Percentiles rank a stretch among this genome's conserved stretches.
These are phyloP conservation scores for Eurosta solidaginis DNA, from an alignment of 1,140 invertebrate species.

Conservation along the genomic window DNA sequence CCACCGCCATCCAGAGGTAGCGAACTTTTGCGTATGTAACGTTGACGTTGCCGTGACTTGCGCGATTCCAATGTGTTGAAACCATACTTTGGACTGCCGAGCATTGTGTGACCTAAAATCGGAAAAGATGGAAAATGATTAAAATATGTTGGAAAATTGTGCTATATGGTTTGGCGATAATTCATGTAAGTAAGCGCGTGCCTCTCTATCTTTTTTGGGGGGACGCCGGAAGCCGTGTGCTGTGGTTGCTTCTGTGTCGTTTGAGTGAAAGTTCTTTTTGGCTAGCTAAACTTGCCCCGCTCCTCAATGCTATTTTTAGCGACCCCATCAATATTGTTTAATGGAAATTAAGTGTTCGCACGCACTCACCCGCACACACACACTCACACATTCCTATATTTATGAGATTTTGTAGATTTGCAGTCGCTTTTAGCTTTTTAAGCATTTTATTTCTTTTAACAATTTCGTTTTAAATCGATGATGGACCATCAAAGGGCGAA, in stretches of 20 bases:
- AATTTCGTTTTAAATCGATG: background rate
- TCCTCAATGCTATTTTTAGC: background rate
- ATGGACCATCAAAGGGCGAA: background rate
- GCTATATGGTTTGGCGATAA: background rate
- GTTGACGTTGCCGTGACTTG: constrained; percentile 55
- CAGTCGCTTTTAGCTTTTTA: constrained; percentile 12
- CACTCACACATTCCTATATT: too few relatives aligned
- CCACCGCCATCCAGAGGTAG: constrained; percentile 47
- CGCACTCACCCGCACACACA: background rate
- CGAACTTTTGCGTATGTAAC: constrained; percentile 55
- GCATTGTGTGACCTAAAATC: constrained; percentile 47
- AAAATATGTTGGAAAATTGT: background rate
- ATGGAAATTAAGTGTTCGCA: constrained; percentile 30
- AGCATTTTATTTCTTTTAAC: background rate
- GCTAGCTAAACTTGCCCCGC: background rate
- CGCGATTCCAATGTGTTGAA: constrained; percentile 58
- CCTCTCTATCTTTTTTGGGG: background rate
- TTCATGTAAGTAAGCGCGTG: background rate
- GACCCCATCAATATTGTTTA: constrained; percentile 28
- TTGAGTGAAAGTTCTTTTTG: constrained; percentile 19
- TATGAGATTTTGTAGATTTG: constrained; percentile 23
- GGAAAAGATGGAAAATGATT: constrained; percentile 3
- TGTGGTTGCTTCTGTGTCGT: background rate
- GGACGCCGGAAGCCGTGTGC: background rate
- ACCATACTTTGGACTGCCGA: constrained; percentile 59